phyloP scores from a whole-genome alignment of 2,888 invertebrate species.

The Prosapia bicincta region DNA sequence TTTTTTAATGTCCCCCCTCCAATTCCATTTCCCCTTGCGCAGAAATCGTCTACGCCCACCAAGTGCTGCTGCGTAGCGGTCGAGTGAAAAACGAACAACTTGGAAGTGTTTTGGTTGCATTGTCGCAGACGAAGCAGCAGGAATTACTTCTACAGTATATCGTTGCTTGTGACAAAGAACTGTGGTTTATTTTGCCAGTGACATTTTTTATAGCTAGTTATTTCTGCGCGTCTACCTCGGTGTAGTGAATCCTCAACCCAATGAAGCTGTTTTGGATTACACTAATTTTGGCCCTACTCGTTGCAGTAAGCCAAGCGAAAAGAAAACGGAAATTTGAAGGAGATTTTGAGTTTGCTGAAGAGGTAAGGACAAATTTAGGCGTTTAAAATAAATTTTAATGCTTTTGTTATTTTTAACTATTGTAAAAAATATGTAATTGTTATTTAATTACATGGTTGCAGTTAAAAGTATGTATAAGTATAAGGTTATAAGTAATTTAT shows the following conservation, averaged over 20 bases:
- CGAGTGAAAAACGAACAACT: neutral
- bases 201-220: neutral
- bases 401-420: too few species aligned
- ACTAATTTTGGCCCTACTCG: conserved; percentile 41
- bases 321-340: conserved; percentile 72
- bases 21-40: neutral
- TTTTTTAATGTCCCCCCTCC: neutral
- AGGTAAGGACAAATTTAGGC: conserved; percentile 57
- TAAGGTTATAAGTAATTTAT: too few species aligned
- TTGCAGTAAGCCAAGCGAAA: conserved; percentile 49
- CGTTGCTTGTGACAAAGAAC: neutral
- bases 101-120: neutral
- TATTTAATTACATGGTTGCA: too few species aligned
- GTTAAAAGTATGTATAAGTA: too few species aligned
- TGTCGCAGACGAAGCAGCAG: neutral
- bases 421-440: too few species aligned
- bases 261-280: conserved; percentile 36
- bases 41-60: neutral
- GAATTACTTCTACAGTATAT: neutral
- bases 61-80: neutral
- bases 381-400: too few species aligned
- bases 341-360: conserved; percentile 75
- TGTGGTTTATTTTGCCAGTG: neutral
- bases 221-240: neutral
- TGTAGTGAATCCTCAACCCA: neutral